Evolutionary conservation across 2,113 vertebrate genomes (phyloP).

Genomic region (Mormoops blainvillei): DNA sequence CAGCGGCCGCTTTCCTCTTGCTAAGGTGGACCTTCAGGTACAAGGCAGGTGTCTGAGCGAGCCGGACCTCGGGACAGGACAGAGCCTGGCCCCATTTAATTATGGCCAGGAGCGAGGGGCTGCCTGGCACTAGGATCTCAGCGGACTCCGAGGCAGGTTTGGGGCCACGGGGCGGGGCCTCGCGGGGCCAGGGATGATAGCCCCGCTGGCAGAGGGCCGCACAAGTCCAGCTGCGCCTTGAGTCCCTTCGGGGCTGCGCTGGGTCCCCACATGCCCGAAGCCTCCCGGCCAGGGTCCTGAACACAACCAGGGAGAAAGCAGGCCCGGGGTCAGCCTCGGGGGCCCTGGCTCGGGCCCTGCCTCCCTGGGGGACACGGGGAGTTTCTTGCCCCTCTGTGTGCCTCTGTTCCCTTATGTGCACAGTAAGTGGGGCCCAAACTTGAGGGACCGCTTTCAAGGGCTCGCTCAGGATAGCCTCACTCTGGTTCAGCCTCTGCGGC

Average conservation of each 20-base stretch:
- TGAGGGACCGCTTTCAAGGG: accelerated
- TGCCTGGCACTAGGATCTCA: accelerated
- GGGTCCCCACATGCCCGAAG: neutral
- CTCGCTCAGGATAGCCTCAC: accelerated
- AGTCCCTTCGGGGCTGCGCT: neutral
- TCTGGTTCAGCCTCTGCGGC: accelerated
- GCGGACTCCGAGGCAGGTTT: neutral
- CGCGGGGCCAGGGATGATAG: neutral
- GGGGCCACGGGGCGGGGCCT: neutral
- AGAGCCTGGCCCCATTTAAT: accelerated
- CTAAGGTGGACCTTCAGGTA: neutral
- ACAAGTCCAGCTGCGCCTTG: neutral
- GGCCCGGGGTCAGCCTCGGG: accelerated
- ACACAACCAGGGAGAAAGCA: neutral
- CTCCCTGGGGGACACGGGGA: neutral
- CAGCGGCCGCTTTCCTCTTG: neutral
- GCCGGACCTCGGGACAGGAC: neutral
- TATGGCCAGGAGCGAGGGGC: accelerated
- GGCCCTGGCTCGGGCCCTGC: neutral
- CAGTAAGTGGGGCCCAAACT: accelerated
- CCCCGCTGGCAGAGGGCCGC: no score
- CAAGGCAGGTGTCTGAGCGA: accelerated
- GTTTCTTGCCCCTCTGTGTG: neutral
- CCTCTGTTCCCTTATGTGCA: accelerated
- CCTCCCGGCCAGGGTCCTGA: neutral